Base-by-base conservation (phyloP, 2,113 vertebrate species). In the Gopherus flavomarginatus region DNA sequence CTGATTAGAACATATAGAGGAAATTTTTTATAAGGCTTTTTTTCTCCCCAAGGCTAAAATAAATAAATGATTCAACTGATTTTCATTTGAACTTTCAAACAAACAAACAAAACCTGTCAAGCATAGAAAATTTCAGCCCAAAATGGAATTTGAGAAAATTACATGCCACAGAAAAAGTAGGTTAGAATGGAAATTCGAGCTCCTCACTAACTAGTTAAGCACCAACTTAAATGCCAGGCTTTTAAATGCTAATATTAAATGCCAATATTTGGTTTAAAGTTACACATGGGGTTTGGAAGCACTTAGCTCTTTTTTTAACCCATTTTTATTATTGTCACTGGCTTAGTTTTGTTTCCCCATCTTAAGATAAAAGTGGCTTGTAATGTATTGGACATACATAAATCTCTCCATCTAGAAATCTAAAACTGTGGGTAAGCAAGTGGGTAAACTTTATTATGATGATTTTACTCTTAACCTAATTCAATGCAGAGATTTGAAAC, bases 221-320 rank as follows among this genome's bases (percentile, higher is more conserved):
- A 94, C 98, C 98, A 98, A 97, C 92, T 97, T 93, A 97, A 98
- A 95, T 97, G 95, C 97, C 96, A 96, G 95, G 89, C 98, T 98
- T 97, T 96, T 98, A 97, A 90, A 92, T 97, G 92, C 96, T 98
- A 97, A 69, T 69, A 35, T 69, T 69, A 69, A 88, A 92, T 97
- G 90, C 96, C 98, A 96, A 97, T 98, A 97, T 98, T 98, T 98
- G 94, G 97, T 98, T 98, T 98, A 98, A 98, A 94, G 93, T 98
- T 98, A 97, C 98, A 97, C 95, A 97, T 97, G 97, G 97, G 97
- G 96, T 98, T 97, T 97, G 96, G 97, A 98, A 98, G 95, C 94
- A 79, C 90, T 95, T 90, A 95, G 57, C 42, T 87, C 54, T 96
- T 96, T 98, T 98, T 97, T 98, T 97, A 94, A 97, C 97, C 79